These are phyloP conservation scores for Orestias chungarensis DNA, from an alignment of 2,797 vertebrate genomes.

Conservation along the genomic window DNA sequence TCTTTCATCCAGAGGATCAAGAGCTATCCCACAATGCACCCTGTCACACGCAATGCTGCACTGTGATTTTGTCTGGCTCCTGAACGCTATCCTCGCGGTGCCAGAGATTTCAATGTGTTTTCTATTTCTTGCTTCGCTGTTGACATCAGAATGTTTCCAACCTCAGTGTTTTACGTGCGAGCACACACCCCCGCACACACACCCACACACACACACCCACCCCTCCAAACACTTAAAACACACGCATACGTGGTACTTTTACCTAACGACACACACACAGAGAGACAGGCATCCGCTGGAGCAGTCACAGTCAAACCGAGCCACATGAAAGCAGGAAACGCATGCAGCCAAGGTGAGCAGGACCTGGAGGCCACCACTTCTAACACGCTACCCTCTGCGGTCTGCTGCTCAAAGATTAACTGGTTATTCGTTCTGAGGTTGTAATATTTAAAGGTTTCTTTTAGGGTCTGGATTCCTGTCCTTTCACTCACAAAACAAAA, in stretches of 20 bases:
- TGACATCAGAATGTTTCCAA: slow-evolving; percentile 88
- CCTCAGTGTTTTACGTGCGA: slow-evolving; percentile 69
- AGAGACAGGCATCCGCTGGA: slow-evolving; percentile 53
- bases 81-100: slow-evolving; percentile 57
- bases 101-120: slow-evolving; percentile 85
- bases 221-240: slow-evolving; percentile 34
- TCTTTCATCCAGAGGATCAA: slow-evolving; percentile 58
- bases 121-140: slow-evolving; percentile 81
- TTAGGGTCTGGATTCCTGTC: too few species aligned
- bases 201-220: neutral
- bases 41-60: slow-evolving; percentile 71
- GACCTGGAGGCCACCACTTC: slow-evolving; percentile 43
- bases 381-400: slow-evolving; percentile 15
- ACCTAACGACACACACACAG: slow-evolving; percentile 41
- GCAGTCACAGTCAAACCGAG: slow-evolving; percentile 57
- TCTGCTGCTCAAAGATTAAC: neutral
- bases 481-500: too few species aligned
- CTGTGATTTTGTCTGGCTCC: slow-evolving; percentile 68
- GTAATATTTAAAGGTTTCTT: too few species aligned
- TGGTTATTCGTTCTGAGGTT: too few species aligned
- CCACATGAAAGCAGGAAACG: slow-evolving; percentile 59
- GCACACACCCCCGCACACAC: slow-evolving; percentile 14
- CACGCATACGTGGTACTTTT: slow-evolving; percentile 29
- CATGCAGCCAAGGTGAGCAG: slow-evolving; percentile 51
- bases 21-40: slow-evolving; percentile 68